Evolutionary conservation across 2,888 invertebrate species (phyloP).

Genomic region (Protula sp.): DNA sequence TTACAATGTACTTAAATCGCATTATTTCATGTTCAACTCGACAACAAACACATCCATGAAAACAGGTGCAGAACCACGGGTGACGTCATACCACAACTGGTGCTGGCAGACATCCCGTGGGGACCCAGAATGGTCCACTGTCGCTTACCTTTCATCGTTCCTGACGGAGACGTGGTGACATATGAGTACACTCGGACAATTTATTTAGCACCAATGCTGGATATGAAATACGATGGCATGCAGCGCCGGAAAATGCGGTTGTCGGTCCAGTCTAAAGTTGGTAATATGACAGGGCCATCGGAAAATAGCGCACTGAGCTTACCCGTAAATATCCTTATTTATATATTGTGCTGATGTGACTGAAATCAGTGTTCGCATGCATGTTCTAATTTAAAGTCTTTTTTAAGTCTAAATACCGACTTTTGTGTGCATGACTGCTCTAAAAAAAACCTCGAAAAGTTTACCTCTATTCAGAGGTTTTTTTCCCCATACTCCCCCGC

Average conservation of each 20-base stretch:
- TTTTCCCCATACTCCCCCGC: too few species aligned
- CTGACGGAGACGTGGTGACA: neutral
- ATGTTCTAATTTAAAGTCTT: too few species aligned
- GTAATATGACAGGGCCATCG: neutral
- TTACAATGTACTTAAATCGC: too few species aligned
- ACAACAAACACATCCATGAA: too few species aligned
- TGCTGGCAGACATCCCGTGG: neutral
- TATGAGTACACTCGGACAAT: neutral
- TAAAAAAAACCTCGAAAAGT: too few species aligned
- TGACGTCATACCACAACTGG: slow-evolving; percentile 8
- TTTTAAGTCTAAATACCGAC: too few species aligned
- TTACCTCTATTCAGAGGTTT: too few species aligned
- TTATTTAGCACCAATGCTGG: slow-evolving; percentile 7
- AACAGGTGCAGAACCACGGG: slow-evolving; percentile 6
- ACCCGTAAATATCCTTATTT: neutral
- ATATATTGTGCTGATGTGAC: neutral
- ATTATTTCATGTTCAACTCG: too few species aligned
- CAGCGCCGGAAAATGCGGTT: slow-evolving; percentile 7
- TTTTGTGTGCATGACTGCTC: too few species aligned
- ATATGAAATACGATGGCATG: slow-evolving; percentile 17
- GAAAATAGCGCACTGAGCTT: neutral
- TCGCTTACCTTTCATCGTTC: too few species aligned
- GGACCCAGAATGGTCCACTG: too few species aligned
- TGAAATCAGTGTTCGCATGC: neutral
- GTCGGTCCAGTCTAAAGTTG: slow-evolving; percentile 1